Evolutionary conservation across 2,888 invertebrate species (phyloP).

Genomic region (Byasa hedistus): DNA sequence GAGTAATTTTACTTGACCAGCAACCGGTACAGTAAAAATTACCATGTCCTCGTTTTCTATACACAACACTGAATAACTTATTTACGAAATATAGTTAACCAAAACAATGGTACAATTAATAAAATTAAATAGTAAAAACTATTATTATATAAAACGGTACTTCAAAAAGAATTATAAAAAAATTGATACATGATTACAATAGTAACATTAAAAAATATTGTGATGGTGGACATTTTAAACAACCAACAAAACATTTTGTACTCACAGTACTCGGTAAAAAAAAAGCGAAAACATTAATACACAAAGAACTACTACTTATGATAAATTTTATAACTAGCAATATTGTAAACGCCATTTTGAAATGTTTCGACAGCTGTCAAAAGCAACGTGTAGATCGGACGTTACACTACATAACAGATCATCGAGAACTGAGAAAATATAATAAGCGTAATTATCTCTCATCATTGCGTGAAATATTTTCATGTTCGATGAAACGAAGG

Average conservation of each 20-base stretch:
- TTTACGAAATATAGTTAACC: background rate
- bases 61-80: background rate
- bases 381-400: background rate
- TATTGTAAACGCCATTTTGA: slow-evolving; percentile 16
- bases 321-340: slow-evolving; percentile 1
- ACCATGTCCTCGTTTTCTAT: background rate
- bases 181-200: background rate
- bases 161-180: background rate
- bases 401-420: too few relatives aligned
- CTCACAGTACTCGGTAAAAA: slow-evolving; percentile 42
- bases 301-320: slow-evolving; percentile 31
- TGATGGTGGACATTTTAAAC: slow-evolving; percentile 21
- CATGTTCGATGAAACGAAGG: too few relatives aligned
- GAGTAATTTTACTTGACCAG: background rate
- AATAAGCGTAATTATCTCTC: too few relatives aligned
- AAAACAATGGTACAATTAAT: slow-evolving; percentile 2
- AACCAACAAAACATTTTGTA: slow-evolving; percentile 38
- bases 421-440: too few relatives aligned
- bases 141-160: background rate
- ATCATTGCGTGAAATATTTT: too few relatives aligned
- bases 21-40: background rate
- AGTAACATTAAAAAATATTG: slow-evolving; percentile 9
- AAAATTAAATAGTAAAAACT: too few relatives aligned
- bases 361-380: slow-evolving; percentile 23
- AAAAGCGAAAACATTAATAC: slow-evolving; percentile 20